Evolutionary conservation across 2,888 invertebrate species (phyloP), one percentile per base, ranked within the genome.

Genomic region (Eilema griseolum): DNA sequence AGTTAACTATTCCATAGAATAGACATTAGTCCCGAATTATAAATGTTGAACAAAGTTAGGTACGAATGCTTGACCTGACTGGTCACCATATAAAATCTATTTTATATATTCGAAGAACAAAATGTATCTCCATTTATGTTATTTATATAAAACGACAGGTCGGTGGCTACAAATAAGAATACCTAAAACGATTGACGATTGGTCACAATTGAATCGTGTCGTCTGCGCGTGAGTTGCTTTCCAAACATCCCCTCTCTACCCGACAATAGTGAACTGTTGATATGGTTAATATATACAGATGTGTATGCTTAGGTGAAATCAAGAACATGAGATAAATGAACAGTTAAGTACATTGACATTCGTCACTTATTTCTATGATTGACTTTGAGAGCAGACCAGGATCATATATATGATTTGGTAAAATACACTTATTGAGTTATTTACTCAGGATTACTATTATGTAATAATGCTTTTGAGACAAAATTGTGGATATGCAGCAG

Each of bases 211-310:
- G 76, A 75, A 80, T 88, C 87, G 88, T 87, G 87, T 81, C 76
- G 72, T 67, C 67, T 79, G 87, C 86, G 85, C 85, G 83, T 85
- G 87, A 86, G 82, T 74, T 74, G 71, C 85, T 86, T 88, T 86
- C 85, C 81, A 85, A 83, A 78, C 82, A 76, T 71, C 80, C 78
- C 74, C 75, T 74, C 78, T 76, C 73, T 67, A 69, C 77, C 69
- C 79, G 72, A 76, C 82, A 78, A 76, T 71, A 76, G 75, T 77
- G 72, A 79, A 46, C 64, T 68, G 66, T 61, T 28, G 69, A 68
- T 69, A 69, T 71, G 72, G 61, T 75, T 67, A 57, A 8, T 41
- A 52, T 62, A 64, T 33, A 69, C n/a, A 52, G 52, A 70, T 77
- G 61, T 76, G 66, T 72, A 63, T 37, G 46, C 26, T 1, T 24